phyloP scores from a whole-genome alignment of 92 coral and sea anemone genomes.

The Actinostola sp. region DNA sequence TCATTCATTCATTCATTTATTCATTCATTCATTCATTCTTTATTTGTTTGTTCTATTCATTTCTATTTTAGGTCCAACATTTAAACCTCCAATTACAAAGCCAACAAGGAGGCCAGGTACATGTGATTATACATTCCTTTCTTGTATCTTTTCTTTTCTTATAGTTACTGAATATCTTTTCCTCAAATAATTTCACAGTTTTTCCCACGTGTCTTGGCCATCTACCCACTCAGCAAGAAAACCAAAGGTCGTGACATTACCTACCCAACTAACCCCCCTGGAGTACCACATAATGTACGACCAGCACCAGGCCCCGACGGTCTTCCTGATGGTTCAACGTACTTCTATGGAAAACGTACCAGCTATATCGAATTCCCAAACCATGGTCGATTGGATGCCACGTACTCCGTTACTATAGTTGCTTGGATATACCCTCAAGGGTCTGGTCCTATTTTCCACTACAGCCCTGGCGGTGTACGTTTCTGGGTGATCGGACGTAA shows the following conservation, averaged over 20 bases:
- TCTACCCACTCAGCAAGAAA: slow-evolving; percentile 62
- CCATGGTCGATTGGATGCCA: slow-evolving; percentile 70
- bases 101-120: slow-evolving; percentile 51
- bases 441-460: slow-evolving; percentile 72
- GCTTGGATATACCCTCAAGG: slow-evolving; percentile 73
- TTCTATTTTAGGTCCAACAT: slow-evolving; percentile 27
- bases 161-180: not conserved
- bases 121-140: not conserved
- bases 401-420: slow-evolving; percentile 61
- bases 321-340: slow-evolving; percentile 62
- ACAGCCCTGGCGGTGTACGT: slow-evolving; percentile 67
- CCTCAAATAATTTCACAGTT: slow-evolving; percentile 7
- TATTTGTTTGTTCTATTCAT: not conserved
- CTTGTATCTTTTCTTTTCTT: not conserved
- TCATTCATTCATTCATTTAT: too few relatives aligned
- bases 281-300: slow-evolving; percentile 34
- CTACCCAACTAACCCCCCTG: slow-evolving; percentile 51
- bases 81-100: slow-evolving; percentile 21
- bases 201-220: slow-evolving; percentile 69
- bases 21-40: too few relatives aligned
- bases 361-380: slow-evolving; percentile 63
- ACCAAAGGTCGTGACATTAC: slow-evolving; percentile 68
- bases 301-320: slow-evolving; percentile 76
- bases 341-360: slow-evolving; percentile 55
- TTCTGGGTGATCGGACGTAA: slow-evolving; percentile 65